Evolutionary conservation across 2,888 invertebrate genomes (phyloP).

Genomic region (Schizaphis graminum): DNA sequence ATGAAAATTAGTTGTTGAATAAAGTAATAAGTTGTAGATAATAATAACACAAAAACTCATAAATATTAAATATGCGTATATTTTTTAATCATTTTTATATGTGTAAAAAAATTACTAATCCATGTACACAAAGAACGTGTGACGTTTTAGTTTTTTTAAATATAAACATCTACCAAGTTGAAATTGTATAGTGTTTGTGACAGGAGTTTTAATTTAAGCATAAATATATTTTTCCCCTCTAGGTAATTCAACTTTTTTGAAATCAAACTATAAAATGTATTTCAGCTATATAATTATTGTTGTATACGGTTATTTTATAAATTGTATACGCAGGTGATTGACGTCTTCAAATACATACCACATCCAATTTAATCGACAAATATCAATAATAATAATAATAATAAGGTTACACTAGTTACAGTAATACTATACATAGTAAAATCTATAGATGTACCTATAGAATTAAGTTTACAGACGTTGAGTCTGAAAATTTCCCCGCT

Average conservation of each 20-base stretch:
- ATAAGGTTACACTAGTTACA: neutral
- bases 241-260: conserved; percentile 3
- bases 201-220: conserved; percentile 12
- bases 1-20: conserved; percentile 2
- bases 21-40: neutral
- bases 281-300: conserved; percentile 24
- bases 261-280: conserved; percentile 14
- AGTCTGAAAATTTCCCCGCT: neutral
- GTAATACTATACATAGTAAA: conserved; percentile 14
- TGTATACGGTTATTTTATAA: conserved; percentile 21
- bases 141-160: neutral
- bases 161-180: neutral
- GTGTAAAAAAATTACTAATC: neutral
- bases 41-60: neutral
- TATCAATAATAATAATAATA: conserved; percentile 49
- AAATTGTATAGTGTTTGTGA: neutral
- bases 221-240: neutral
- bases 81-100: neutral
- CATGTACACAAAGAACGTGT: neutral
- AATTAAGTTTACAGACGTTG: conserved; percentile 2
- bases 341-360: conserved; percentile 16
- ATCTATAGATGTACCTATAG: neutral
- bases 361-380: conserved; percentile 45
- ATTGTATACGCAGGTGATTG: conserved; percentile 1
- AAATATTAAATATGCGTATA: neutral